Base-by-base conservation (phyloP, 2,888 invertebrate species). In the Xanthia togata region DNA sequence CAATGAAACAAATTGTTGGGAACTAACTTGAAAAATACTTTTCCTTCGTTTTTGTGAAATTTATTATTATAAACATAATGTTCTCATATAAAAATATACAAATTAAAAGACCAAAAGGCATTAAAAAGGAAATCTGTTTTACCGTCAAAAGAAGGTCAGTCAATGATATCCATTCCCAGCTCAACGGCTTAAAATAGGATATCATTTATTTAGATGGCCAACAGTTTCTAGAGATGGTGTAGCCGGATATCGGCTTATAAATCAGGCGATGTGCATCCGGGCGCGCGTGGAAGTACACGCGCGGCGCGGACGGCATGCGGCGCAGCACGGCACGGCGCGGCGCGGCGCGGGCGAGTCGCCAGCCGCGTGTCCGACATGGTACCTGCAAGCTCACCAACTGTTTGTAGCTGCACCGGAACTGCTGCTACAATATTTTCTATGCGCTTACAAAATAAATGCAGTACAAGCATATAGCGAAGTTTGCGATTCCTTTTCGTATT, bases 191-290 rank as follows among this genome's bases (percentile, higher is more conserved):
- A 79, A 88, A 88, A 79, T 81, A 55, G 73, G 77, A 77, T 81
- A 82, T 86, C 79, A 87, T 90, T 88, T 90, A 89, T 91, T 91
- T 88, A 75, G 81, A 86, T 79, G 76, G 79, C 76, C 81, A 81
- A 88, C 84, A 78, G 79, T 83, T 85, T 82, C 86, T 82, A 84
- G 85, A 86, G 85, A 86, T 87, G 82, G 82, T 87, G 87, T 88
- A 90, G 87, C 89, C 90, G 93, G 94, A 93, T 92, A 92, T 93
- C 92, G 91, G 90, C 89, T 90, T 91, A 94, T 94, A 94, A 94
- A 94, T 94, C 94, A 93, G 88, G 87, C 87, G 80, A 82, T 86
- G 85, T 87, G 90, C 90, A 89, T 93, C 93, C 90, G 91, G 89
- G 88, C 85, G 87, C 89, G 86, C 85, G 88, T 87, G 89, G 89